A percentile compares a stretch with the other conserved stretches of the same genome.
Conservation (phyloP, 2,797 vertebrate genomes). For the Manis javanica region DNA sequence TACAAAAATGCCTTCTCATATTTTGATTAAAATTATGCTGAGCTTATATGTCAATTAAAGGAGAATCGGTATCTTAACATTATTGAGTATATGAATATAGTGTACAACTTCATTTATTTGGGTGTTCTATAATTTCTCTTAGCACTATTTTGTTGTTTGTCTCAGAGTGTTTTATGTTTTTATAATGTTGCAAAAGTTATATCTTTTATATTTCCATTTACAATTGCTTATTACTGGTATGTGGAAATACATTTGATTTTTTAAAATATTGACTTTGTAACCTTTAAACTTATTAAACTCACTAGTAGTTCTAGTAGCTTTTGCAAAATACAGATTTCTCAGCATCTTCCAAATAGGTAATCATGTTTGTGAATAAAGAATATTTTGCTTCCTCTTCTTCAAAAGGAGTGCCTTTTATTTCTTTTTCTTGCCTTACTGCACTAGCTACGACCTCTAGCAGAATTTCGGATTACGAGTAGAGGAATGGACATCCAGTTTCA, state of each 20-base stretch:
- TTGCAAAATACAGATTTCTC: neutral
- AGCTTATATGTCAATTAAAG: neutral
- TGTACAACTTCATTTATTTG: neutral
- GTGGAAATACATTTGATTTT: neutral
- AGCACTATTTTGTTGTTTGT: neutral
- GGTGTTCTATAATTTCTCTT: neutral
- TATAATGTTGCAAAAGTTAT: neutral
- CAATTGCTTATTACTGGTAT: neutral
- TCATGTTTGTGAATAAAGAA: neutral
- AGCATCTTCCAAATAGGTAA: neutral
- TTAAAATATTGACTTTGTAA: neutral
- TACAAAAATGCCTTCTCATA: neutral
- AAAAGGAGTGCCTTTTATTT: neutral
- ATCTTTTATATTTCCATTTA: neutral
- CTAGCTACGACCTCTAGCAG: neutral
- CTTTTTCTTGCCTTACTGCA: neutral
- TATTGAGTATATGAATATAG: neutral
- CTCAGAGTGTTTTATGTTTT: neutral
- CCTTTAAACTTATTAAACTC: neutral
- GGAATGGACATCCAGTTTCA: neutral
- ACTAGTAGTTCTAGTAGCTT: neutral
- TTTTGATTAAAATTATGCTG: constrained; percentile 2
- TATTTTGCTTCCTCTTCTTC: neutral
- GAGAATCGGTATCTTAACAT: neutral
- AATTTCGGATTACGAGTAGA: neutral